phyloP scores from a whole-genome alignment of 2,797 vertebrate genomes.

The Rhabdomys pumilio region DNA sequence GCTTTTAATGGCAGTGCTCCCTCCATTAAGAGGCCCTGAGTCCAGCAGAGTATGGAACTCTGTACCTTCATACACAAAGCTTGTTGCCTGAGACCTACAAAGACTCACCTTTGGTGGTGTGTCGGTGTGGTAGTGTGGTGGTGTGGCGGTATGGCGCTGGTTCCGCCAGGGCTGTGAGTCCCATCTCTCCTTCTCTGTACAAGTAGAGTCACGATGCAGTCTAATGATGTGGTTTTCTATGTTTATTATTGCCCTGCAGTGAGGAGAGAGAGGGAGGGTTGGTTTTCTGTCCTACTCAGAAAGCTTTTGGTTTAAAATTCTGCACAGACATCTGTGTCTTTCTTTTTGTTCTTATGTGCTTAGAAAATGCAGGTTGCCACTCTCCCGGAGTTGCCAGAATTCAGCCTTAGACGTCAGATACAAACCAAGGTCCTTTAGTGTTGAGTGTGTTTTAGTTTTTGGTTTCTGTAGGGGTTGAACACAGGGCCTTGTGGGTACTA shows the following conservation, averaged over 20 bases:
- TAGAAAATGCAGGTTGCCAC: background rate
- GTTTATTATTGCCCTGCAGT: slow-evolving; percentile 32
- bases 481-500: background rate
- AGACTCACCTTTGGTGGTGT: background rate
- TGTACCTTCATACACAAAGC: background rate
- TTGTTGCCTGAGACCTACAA: background rate
- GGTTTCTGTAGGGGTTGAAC: background rate
- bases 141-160: background rate
- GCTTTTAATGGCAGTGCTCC: background rate
- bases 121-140: no score
- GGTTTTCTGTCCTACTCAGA: background rate
- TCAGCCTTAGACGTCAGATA: background rate
- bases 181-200: background rate
- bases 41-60: background rate
- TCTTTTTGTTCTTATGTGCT: slow-evolving; percentile 7
- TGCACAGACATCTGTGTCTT: background rate
- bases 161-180: background rate
- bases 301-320: slow-evolving; percentile 58
- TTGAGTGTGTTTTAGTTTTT: background rate
- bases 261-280: slow-evolving; percentile 4
- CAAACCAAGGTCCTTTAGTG: background rate
- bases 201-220: background rate
- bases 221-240: slow-evolving; percentile 15
- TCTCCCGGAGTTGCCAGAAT: background rate
- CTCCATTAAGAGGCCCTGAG: background rate